Base-by-base conservation (phyloP, 2,113 vertebrate genomes). In the Campylorhamphus procurvoides region DNA sequence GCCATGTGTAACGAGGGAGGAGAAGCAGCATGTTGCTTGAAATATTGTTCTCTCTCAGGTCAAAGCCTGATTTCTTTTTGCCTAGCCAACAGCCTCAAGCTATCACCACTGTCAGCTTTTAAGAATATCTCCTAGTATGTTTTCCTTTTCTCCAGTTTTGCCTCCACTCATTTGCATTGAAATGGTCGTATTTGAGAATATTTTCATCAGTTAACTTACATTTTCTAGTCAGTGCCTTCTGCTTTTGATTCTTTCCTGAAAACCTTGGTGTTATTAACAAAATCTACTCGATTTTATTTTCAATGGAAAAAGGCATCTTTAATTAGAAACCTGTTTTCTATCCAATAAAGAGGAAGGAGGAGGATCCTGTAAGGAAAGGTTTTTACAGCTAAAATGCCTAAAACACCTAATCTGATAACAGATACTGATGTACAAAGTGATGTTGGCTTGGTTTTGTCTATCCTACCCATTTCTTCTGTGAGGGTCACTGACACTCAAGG, bases 1-100 rank as follows among this genome's bases (percentile, higher is more conserved):
- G 15, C 17, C 27, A 0, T 2, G 19, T 18, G 40, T 28, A 37
- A 44, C 0, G 0, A 79, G 66, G 46, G n/a, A 73, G n/a, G 22
- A 12, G 40, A 75, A 73, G 28, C 49, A 60, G 49, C 1, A 1
- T 7, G 37, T 56, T 44, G 5, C 25, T 50, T 68, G 37, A 53
- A 72, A 37, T 64, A 27, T 3, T 9, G 1, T 10, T 27, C 35
- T 39, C 5, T 40, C 18, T 76, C 40, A 37, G 39, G 28, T 56
- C 49, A 37, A 59, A 90, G 40, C 28, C 37, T 60, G 53, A 33
- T 19, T 31, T 22, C 68, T 87, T 75, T 84, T 77, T 71, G 7
- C 52, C 85, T 35, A 66, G 56, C 8, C 11, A 47, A 59, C 9
- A 35, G 46, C 59, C 35, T 73, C 33, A 25, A 42, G 8, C 49